A percentile compares a stretch with the other conserved stretches of the same genome.
These are phyloP conservation scores for Myotis myotis DNA, from an alignment of 2,797 vertebrate species.

Conservation along the genomic window DNA sequence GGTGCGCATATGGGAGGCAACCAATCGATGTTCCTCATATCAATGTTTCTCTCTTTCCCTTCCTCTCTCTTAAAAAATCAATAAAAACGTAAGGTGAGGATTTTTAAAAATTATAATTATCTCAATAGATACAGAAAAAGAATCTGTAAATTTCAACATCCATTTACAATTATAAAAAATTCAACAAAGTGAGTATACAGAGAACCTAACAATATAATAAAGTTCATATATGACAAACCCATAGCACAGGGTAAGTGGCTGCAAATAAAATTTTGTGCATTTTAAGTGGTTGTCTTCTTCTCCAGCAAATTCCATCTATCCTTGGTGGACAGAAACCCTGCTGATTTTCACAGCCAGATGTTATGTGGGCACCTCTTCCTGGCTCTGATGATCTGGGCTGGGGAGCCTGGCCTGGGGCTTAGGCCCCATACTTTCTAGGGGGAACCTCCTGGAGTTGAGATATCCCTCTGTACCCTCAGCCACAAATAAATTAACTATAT, in stretches of 20 bases:
- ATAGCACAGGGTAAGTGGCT: neutral
- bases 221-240: neutral
- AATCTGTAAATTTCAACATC: neutral
- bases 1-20: neutral
- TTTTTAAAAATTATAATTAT: neutral
- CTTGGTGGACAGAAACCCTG: no score
- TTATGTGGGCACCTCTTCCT: no score
- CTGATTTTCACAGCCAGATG: no score
- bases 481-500: no score
- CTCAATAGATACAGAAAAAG: neutral
- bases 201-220: neutral
- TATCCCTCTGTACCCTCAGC: no score
- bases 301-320: no score
- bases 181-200: neutral
- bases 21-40: neutral
- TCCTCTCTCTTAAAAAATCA: neutral
- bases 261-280: no score
- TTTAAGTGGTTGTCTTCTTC: no score
- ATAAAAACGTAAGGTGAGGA: neutral
- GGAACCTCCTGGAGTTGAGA: no score
- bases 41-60: neutral
- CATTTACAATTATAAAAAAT: neutral
- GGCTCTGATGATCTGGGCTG: no score
- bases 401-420: no score
- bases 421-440: no score